Percentiles rank a stretch among this genome's conserved stretches.
phyloP scores from a whole-genome alignment of 2,888 invertebrate genomes.

The Apamea anceps region DNA sequence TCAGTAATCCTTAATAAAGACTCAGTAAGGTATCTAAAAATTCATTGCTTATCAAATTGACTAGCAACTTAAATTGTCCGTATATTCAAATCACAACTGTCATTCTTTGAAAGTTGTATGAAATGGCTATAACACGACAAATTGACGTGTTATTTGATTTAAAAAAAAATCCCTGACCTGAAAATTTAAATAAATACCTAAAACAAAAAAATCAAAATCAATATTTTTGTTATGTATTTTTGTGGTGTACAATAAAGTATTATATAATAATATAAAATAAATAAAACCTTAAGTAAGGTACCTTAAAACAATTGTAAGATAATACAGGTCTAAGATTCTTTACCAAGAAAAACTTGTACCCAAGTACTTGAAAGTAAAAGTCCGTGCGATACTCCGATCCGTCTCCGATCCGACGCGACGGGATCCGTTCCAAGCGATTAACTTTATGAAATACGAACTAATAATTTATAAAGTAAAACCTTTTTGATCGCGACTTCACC shows the following conservation, averaged over 20 bases:
- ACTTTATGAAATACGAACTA: slow-evolving; percentile 72
- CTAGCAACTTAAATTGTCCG: not conserved
- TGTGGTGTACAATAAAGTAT: too few species aligned
- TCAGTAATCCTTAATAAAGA: not conserved
- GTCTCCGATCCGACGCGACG: slow-evolving; percentile 43
- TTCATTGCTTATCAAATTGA: too few species aligned
- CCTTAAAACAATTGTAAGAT: not conserved
- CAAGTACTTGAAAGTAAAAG: slow-evolving; percentile 15
- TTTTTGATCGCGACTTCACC: slow-evolving; percentile 64
- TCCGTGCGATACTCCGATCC: slow-evolving; percentile 25
- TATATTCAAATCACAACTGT: not conserved
- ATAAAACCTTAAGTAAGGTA: not conserved
- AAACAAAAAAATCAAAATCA: not conserved
- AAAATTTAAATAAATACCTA: not conserved
- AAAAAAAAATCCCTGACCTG: not conserved
- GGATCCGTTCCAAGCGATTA: slow-evolving; percentile 65
- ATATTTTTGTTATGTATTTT: too few species aligned
- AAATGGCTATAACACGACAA: not conserved
- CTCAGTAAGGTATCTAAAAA: not conserved
- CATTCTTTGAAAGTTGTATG: not conserved
- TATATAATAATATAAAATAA: not conserved
- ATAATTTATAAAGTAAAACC: slow-evolving; percentile 72
- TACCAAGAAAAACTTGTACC: slow-evolving; percentile 9
- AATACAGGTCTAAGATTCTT: not conserved
- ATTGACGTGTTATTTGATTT: not conserved